Evolutionary conservation across 2,113 vertebrate species (phyloP).

Genomic region (Pelecanoides urinatrix): DNA sequence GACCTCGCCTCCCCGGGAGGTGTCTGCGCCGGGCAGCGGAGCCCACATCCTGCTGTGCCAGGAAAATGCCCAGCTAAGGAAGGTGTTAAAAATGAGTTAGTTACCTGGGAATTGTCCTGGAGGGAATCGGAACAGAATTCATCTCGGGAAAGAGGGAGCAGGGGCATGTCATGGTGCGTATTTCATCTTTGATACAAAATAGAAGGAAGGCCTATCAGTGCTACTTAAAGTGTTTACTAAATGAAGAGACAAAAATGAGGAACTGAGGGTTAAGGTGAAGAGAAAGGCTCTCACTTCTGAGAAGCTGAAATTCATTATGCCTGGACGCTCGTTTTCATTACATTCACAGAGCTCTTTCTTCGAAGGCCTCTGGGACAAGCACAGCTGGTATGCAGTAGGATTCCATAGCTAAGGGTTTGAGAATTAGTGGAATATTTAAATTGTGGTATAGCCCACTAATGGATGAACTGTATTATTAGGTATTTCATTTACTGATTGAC

Average conservation of each 20-base stretch:
- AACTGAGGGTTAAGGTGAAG: accelerated
- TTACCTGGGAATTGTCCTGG: neutral
- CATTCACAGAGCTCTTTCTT: neutral
- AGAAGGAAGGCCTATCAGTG: neutral
- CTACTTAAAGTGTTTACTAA: neutral
- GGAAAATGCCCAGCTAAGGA: neutral
- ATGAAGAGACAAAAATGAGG: neutral
- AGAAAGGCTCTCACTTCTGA: neutral
- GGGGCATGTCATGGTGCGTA: accelerated
- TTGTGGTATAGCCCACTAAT: neutral
- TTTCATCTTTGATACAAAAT: neutral
- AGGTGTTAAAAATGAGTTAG: neutral
- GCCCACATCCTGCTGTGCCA: accelerated
- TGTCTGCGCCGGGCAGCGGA: accelerated
- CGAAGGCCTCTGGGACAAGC: accelerated
- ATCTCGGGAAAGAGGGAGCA: neutral
- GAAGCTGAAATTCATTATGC: neutral
- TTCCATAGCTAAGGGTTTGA: neutral
- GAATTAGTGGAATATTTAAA: neutral
- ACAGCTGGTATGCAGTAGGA: neutral
- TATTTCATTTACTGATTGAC: constrained; percentile 3
- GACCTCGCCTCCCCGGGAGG: accelerated
- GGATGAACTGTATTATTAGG: neutral
- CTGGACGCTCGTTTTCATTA: accelerated
- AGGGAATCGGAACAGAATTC: neutral